Evolutionary conservation across 2,797 vertebrate species (phyloP).

Genomic region (Emydoidea blandingii): DNA sequence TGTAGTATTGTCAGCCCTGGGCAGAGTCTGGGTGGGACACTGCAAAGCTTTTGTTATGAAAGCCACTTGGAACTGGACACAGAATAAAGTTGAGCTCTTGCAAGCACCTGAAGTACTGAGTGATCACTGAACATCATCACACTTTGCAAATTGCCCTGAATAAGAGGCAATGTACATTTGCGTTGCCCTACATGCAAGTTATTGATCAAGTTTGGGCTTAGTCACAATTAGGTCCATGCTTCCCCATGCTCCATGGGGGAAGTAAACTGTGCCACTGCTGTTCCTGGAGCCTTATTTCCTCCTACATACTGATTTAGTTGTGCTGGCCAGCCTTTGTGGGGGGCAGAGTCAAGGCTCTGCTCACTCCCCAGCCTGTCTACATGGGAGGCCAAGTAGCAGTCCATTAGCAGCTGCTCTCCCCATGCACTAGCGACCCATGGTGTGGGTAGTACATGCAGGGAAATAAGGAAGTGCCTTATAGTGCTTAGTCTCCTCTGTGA

Average conservation of each 20-base stretch:
- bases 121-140: not conserved
- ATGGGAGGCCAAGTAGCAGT: not conserved
- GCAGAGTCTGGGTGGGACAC: not conserved
- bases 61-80: not conserved
- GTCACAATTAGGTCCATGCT: not conserved
- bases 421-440: not conserved
- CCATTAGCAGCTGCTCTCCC: not conserved
- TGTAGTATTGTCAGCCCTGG: not conserved
- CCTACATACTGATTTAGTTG: not conserved
- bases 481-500: not conserved
- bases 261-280: not conserved
- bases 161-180: not conserved
- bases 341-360: not conserved
- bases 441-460: fast-evolving
- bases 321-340: not conserved
- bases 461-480: not conserved
- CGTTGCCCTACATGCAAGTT: not conserved
- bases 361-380: not conserved
- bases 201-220: not conserved
- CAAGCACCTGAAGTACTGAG: not conserved
- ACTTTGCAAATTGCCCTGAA: not conserved
- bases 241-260: not conserved
- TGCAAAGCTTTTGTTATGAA: not conserved
- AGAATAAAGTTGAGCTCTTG: not conserved
- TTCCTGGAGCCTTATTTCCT: not conserved